phyloP scores from a whole-genome alignment of 2,113 vertebrate species.

The Cyanistes caeruleus region DNA sequence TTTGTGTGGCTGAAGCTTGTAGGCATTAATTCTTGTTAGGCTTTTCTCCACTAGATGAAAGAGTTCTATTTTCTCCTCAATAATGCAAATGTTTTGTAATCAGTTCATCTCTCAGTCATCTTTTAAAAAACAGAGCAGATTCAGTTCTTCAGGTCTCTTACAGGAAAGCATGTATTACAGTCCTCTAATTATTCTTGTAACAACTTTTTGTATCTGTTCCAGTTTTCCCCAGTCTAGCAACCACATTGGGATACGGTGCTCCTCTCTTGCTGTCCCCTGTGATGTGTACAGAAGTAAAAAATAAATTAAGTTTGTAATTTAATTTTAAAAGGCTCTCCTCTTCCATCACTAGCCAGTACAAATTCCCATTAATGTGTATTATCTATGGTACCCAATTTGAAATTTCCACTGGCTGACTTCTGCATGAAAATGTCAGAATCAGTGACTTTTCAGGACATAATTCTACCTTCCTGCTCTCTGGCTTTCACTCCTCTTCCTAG shows the following conservation, averaged over 20 bases:
- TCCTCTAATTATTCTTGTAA: neutral
- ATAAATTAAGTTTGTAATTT: neutral
- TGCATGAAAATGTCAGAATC: neutral
- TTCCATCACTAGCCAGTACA: neutral
- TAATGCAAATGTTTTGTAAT: neutral
- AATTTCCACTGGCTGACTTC: neutral
- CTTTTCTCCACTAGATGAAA: neutral
- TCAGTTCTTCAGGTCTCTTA: neutral
- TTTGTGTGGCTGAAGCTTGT: neutral
- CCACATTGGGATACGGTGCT: neutral
- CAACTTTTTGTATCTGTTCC: neutral
- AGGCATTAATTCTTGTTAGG: constrained; percentile 16
- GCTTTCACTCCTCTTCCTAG: neutral
- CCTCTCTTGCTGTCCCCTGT: neutral
- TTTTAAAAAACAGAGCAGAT: neutral
- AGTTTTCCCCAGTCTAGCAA: neutral
- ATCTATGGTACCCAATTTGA: neutral
- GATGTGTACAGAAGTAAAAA: neutral
- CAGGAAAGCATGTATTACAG: neutral
- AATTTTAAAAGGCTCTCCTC: neutral
- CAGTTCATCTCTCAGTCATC: neutral
- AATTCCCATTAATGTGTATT: neutral
- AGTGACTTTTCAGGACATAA: neutral
- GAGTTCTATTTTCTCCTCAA: constrained; percentile 27
- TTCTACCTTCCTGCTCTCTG: neutral